Base-by-base conservation (phyloP, 2,797 vertebrate species). In the Microctenopoma lineatum region DNA sequence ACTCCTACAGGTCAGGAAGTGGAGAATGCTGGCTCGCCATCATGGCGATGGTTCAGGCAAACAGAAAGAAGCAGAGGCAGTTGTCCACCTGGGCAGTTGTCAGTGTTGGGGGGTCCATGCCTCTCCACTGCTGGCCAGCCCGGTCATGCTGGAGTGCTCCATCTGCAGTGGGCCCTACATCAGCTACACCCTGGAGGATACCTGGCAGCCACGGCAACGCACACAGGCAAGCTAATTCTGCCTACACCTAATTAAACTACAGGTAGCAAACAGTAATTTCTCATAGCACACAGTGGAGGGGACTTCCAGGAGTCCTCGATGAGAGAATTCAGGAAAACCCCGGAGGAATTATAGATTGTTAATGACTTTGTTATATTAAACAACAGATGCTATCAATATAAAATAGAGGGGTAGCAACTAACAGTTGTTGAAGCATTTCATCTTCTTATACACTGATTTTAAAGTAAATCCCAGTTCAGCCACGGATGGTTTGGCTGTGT, bases 201-300 rank as follows among this genome's bases (percentile, higher is more conserved):
- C 86, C 62, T 95, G 94, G 94, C 92, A 95, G 81, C 93, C 94
- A 52, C 92, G 94, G 0, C 93, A 94, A 47, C 92, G 94, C 75
- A 92, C 94, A 62, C 94, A 95, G 92, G 94, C 87, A 46, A 73
- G 85, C 66, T 52, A 8, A 18, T 29, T 47, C 38, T 25, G 14
- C 51, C 45, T 7, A 60, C 27, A 27, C 29, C 2, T 44, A 36
- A 58, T 71, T 45, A 14, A 42, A 50, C 65, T 26, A 10, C 60
- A 64, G 14, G 16, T n/a, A 41, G 53, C 6, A 38, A 59, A 53
- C 15, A 34, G 1, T 47, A 0, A 53, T n/a, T 46, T 34, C 14
- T 55, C 39, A 16, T 21, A 11, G 14, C 36, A 18, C 63, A 34
- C 32, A 50, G 25, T 61, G 18, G 13, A 54, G 45, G 61, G 39